A percentile compares a stretch with the other conserved stretches of the same genome.
Conservation (phyloP, 2,797 vertebrate genomes). For the Falco novaeseelandiae region DNA sequence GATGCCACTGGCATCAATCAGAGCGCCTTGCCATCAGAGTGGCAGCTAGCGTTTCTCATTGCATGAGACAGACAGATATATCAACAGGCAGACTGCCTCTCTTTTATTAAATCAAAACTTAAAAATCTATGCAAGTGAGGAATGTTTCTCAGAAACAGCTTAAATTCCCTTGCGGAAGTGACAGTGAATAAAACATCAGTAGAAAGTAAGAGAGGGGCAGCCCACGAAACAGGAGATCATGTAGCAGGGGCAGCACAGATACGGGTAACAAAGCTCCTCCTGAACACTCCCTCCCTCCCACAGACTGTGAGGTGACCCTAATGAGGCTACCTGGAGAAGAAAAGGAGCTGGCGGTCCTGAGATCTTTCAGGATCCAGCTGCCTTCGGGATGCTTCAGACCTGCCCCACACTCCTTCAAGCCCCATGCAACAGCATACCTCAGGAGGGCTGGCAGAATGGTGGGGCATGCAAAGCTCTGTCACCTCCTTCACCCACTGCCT, state of each 20-base stretch:
- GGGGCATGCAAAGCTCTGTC: neutral
- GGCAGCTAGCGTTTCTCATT: neutral
- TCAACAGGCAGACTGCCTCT: neutral
- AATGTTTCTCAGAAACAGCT: neutral
- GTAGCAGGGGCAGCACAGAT: neutral
- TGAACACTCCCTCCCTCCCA: neutral
- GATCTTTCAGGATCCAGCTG: neutral
- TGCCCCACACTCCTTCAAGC: neutral
- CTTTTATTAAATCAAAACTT: neutral
- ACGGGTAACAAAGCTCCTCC: neutral
- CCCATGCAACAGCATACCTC: neutral
- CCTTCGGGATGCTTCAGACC: neutral
- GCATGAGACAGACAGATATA: neutral
- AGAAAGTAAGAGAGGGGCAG: neutral
- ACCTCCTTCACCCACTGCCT: neutral
- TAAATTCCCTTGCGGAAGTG: neutral
- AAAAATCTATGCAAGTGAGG: neutral
- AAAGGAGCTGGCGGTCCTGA: neutral
- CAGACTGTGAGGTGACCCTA: neutral
- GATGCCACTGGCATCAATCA: constrained; percentile 58
- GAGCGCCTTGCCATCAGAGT: neutral
- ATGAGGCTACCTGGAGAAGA: neutral
- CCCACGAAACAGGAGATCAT: neutral
- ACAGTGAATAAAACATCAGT: neutral
- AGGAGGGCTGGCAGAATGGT: neutral